Base-by-base conservation (phyloP, 2,113 vertebrate species). In the Columbina picui region DNA sequence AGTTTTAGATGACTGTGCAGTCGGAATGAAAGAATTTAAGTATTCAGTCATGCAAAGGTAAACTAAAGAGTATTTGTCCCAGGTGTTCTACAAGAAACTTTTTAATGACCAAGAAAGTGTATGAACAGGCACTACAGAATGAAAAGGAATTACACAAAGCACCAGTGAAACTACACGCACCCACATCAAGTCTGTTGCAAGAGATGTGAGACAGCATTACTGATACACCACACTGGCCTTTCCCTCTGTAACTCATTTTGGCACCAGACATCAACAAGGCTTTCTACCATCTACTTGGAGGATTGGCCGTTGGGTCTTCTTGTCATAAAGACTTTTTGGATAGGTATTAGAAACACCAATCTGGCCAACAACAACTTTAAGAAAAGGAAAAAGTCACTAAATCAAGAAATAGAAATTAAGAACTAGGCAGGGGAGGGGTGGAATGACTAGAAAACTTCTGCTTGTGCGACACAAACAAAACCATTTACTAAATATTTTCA, bases 351-450 rank as follows among this genome's bases (percentile, higher is more conserved):
- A 75, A 76, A 67, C 19, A 83, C 2, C 15, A 43, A 60, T 25
- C 25, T 34, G 16, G 14, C 14, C 55, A 65, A 52, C 27, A 73
- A 29, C 10, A 32, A 7, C 30, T 39, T 67, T 61, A 83, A 90
- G 78, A 50, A 74, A 81, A 70, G 8, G 21, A 7, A 88, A 85
- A 10, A 47, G 45, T 38, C 45, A 64, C n/a, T 36, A 23, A 47
- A 68, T 59, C 18, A 87, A 90, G 52, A 50, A 71, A 85, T 3
- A 3, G 14, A 67, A 87, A 65, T 12, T 75, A 50, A 29, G 26
- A 84, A 67, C 19, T 12, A 17, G 27, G 19, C 49, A 23, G 23
- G 1, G 7, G 3, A 1, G 2, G 7, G 1, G 12, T 2, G 13
- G 10, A 60, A 57, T 13, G 7, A 71, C 21, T 19, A 64, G 36